Base-by-base conservation (phyloP, 2,888 invertebrate genomes). In the Julus scandinavius region DNA sequence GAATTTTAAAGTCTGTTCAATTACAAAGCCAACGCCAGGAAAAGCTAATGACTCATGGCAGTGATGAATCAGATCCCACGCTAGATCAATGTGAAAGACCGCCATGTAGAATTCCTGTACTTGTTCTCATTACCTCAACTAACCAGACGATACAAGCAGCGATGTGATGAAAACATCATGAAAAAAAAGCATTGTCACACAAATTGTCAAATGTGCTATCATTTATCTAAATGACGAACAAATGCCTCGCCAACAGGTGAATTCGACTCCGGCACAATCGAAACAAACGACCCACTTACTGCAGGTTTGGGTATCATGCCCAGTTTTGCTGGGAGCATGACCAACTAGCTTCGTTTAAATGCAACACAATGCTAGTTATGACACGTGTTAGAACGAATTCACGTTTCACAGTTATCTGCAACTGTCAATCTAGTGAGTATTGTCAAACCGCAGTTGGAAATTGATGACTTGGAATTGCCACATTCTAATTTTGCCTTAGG, bases 11-110 rank as follows among this genome's bases (percentile, higher is more conserved):
- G 80, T 80, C 38, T 80, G 80, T 13, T 80, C 80, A 80, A 80
- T 80, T 80, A 80, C 38, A 38, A 80, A 80, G 80, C 80, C 29
- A 80, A 80, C 38, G 80, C 80, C 80, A 80, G 80, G 80, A 80
- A 80, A 80, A 80, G 80, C 38, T 38, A 80, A 80, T 80, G 80
- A 80, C 80, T 80, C 80, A 80, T 80, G 80, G 80, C 38, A 80
- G 80, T 80, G 80, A 80, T 80, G 80, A 80, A 80, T 80, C 80
- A 80, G 80, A 80, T 80, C 80, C 80, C 80, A 80, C 80, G 80
- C 80, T 80, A 80, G 38, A 80, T 80, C 80, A 80, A 80, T 80
- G 80, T 80, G 80, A 80, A 80, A 80, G 80, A 80, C 80, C 80
- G 80, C 80, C 80, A 80, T 29, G 80, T 38, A 80, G 80, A 80